phyloP scores from a whole-genome alignment of 2,797 vertebrate species.

The Ctenosaura bakeri region DNA sequence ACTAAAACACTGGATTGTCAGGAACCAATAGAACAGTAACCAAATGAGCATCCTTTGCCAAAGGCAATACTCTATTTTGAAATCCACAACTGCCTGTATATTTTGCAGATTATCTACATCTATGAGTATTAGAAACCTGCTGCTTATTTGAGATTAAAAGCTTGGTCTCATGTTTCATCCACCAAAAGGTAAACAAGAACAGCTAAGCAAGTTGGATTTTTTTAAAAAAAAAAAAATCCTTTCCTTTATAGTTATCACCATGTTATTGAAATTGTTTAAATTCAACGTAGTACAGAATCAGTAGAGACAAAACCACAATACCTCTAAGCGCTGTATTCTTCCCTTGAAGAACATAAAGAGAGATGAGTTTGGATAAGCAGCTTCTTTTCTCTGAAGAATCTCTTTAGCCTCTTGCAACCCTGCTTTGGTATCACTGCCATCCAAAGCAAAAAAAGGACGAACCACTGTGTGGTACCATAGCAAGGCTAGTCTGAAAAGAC shows the following conservation, averaged over 20 bases:
- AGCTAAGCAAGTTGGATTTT: background rate
- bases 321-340: constrained; percentile 97
- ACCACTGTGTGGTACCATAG: constrained; percentile 99
- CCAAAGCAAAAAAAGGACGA: constrained; percentile 97
- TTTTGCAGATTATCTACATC: background rate
- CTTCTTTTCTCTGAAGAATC: constrained; percentile 93
- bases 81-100: background rate
- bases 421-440: constrained; percentile 90
- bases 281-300: constrained; percentile 2
- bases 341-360: constrained; percentile 99
- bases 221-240: background rate
- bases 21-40: constrained; percentile 32
- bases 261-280: constrained; percentile 3
- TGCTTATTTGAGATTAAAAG: background rate
- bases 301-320: constrained; percentile 66
- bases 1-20: background rate
- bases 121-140: background rate
- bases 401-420: constrained; percentile 94
- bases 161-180: too few relatives aligned
- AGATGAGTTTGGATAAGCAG: constrained; percentile 96
- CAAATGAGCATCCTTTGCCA: fast-evolving
- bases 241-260: constrained; percentile 3
- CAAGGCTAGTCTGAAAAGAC: constrained; percentile 88
- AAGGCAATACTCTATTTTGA: background rate
- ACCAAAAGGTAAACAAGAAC: background rate